These are phyloP conservation scores for Heterocephalus glaber DNA, from an alignment of 2,113 vertebrate species.

Conservation along the genomic window DNA sequence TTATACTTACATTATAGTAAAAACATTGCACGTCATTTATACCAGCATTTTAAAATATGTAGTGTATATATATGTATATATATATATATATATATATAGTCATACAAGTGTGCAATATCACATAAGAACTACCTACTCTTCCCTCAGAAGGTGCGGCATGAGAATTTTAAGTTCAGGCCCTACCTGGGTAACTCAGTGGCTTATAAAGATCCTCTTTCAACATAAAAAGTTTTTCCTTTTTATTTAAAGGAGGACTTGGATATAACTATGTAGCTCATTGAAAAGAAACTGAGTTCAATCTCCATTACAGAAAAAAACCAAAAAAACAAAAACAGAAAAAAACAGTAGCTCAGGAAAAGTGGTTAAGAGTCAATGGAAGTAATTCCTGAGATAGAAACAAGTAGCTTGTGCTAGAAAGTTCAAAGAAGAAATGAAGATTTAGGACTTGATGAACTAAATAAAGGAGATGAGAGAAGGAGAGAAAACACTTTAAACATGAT, in stretches of 20 bases:
- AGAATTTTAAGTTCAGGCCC: not conserved
- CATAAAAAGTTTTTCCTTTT: not conserved
- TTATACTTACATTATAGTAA: not conserved
- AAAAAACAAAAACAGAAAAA: not conserved
- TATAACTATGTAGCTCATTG: not conserved
- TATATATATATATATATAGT: no score
- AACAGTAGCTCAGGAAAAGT: not conserved
- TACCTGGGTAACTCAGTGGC: not conserved
- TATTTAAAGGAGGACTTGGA: not conserved
- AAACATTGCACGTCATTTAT: not conserved
- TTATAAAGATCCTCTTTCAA: not conserved
- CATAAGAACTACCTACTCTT: not conserved
- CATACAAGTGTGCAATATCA: no score
- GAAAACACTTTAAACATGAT: not conserved
- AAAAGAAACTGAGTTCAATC: not conserved
- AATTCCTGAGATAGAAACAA: not conserved
- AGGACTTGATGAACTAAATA: not conserved
- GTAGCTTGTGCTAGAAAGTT: not conserved
- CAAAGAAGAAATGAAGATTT: not conserved
- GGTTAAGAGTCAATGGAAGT: fast-evolving
- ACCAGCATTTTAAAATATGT: not conserved
- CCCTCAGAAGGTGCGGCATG: not conserved
- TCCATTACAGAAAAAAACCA: not conserved
- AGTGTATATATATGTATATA: no score
- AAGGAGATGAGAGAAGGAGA: not conserved